Evolutionary conservation across 1,140 invertebrate species (phyloP).

Genomic region (Orussus abietinus): DNA sequence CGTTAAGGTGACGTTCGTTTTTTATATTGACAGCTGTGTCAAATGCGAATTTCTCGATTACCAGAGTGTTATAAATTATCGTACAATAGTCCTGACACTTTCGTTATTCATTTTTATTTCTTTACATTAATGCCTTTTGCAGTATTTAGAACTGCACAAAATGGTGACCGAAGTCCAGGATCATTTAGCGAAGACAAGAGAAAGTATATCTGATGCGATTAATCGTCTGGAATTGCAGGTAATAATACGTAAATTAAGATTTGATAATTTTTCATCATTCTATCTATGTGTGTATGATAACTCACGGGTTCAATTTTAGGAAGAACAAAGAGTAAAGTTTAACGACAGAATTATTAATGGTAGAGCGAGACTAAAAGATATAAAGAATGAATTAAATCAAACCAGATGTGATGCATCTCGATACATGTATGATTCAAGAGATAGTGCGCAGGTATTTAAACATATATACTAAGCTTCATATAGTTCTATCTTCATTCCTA

Average conservation of each 20-base stretch:
- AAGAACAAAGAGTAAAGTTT: slow-evolving; percentile 35
- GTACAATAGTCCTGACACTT: too few species aligned
- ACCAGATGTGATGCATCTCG: slow-evolving; percentile 28
- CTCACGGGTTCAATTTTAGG: slow-evolving; percentile 20
- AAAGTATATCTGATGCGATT: slow-evolving; percentile 31
- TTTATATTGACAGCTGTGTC: too few species aligned
- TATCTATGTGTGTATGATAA: slow-evolving; percentile 4
- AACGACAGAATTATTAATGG: slow-evolving; percentile 35
- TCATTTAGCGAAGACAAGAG: slow-evolving; percentile 31
- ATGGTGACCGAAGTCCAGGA: slow-evolving; percentile 32
- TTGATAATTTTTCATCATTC: slow-evolving; percentile 9
- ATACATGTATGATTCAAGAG: slow-evolving; percentile 23
- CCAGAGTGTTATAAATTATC: too few species aligned
- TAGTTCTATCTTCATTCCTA: slow-evolving; percentile 1
- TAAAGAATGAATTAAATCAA: slow-evolving; percentile 47
- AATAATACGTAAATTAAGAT: slow-evolving; percentile 15
- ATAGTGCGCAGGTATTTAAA: slow-evolving; percentile 25
- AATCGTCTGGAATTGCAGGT: slow-evolving; percentile 37
- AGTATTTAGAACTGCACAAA: slow-evolving; percentile 35
- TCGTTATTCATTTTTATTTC: slow-evolving; percentile 3
- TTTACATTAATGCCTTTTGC: slow-evolving; percentile 18
- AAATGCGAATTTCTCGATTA: too few species aligned
- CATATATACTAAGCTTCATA: neutral
- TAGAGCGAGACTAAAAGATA: slow-evolving; percentile 36
- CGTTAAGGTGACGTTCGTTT: too few species aligned